Conservation (phyloP, 1,140 invertebrate genomes). For the Lepidurus apus region DNA sequence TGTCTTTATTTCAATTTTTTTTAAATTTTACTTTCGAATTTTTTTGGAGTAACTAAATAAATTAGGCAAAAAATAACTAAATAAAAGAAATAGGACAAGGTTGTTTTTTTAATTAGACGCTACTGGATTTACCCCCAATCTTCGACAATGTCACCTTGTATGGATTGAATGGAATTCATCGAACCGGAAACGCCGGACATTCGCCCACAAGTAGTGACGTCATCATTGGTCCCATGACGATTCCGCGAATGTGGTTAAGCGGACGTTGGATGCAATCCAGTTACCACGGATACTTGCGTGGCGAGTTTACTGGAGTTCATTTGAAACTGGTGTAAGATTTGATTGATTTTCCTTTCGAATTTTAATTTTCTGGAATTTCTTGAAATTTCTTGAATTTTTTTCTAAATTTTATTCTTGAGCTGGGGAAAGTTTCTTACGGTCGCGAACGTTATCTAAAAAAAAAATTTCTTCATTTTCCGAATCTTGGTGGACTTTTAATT, state of each 20-base stretch:
- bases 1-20: not conserved
- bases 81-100: slow-evolving; percentile 6
- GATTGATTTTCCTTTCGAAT: not conserved
- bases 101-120: slow-evolving; percentile 19
- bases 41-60: not conserved
- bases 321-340: slow-evolving; percentile 24
- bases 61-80: not conserved
- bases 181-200: not conserved
- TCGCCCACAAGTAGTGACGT: slow-evolving; percentile 17
- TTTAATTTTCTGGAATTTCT: not conserved
- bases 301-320: slow-evolving; percentile 23
- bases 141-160: slow-evolving; percentile 25
- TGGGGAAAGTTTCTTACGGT: not conserved
- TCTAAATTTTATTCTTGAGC: not conserved
- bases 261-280: slow-evolving; percentile 24
- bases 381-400: not conserved
- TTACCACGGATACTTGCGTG: slow-evolving; percentile 24
- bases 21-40: not conserved
- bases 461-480: not conserved
- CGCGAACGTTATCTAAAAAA: not conserved
- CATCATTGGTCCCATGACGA: slow-evolving; percentile 15
- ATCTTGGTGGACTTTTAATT: not conserved
- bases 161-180: slow-evolving; percentile 11
- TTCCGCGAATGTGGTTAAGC: not conserved
- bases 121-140: slow-evolving; percentile 26